Evolutionary conservation across 2,888 invertebrate genomes (phyloP), one percentile per base, ranked within the genome.

Genomic region (Agrypnus murinus): DNA sequence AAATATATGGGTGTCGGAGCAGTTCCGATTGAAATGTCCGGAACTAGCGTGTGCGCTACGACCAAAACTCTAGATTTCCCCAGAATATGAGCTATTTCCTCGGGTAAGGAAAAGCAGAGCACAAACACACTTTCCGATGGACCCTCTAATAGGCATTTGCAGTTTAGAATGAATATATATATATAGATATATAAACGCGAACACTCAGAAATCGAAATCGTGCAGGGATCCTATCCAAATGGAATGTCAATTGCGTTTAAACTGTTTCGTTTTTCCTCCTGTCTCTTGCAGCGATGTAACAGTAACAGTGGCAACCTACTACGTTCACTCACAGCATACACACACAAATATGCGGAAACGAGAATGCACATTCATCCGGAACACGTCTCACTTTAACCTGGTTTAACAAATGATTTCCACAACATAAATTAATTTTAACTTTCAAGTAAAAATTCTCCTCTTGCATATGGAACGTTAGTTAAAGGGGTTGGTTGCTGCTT

Each of bases 1-100:
- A 76, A 80, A 80, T 81, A 80, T 79, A 81, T 80, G 78, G 79
- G 76, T 73, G 73, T 75, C 75, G 68, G 75, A 68, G 70, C 50
- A 67, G 70, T 75, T 75, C 71, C 71, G 74, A 77, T 75, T 76
- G 77, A 77, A 76, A 77, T 70, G 75, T 75, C 72, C 69, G 65
- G 68, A 69, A 69, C 60, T 72, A 65, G 67, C 59, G 65, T 48
- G 48, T 48, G 48, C 48, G 63, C 60, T 36, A 50, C 64, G 14
- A 36, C 62, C 46, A 34, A 45, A 48, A 43, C 40, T 48, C 62
- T 34, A 36, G 15, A 17, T 45, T 46, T 48, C 46, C 6, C 8
- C 15, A 48, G 62, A 46, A 46, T 46, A 48, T 48, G 34, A 62
- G 46, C 46, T 48, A 45, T 48, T 62, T 62, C 62, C 62, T 9